These are phyloP conservation scores for Echinops telfairi DNA, from an alignment of 2,113 vertebrate species.

Conservation along the genomic window DNA sequence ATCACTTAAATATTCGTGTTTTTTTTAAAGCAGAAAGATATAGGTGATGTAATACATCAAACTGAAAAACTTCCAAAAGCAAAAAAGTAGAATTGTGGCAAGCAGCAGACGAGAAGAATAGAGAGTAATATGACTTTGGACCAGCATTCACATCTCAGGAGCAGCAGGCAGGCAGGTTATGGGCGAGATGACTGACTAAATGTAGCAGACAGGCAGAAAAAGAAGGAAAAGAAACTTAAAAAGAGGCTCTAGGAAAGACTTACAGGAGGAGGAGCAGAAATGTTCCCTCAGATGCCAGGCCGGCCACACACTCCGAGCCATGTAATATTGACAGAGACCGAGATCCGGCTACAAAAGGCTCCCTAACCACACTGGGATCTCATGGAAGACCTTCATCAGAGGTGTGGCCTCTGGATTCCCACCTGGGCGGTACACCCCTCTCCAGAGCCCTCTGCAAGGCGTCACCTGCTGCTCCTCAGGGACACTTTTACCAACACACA, in stretches of 20 bases:
- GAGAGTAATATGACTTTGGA: background rate
- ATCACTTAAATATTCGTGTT: too few species aligned
- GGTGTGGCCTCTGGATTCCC: background rate
- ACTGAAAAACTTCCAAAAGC: slow-evolving; percentile 14
- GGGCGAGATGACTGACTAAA: background rate
- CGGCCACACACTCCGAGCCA: background rate
- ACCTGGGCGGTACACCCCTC: background rate
- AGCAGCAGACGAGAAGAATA: background rate
- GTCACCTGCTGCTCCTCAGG: background rate
- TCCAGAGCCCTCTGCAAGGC: slow-evolving; percentile 8
- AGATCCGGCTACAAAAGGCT: background rate
- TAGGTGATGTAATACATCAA: background rate
- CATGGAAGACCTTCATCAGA: background rate
- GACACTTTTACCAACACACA: slow-evolving; percentile 62
- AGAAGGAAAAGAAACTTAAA: background rate
- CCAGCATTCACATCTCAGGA: slow-evolving; percentile 4
- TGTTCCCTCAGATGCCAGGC: background rate
- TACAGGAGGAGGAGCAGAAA: slow-evolving; percentile 37
- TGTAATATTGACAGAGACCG: background rate
- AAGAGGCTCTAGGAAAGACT: background rate
- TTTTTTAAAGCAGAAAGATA: background rate
- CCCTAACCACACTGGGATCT: background rate
- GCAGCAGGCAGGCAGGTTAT: background rate
- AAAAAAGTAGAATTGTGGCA: background rate
- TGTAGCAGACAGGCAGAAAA: background rate